Evolutionary conservation across 2,797 vertebrate genomes (phyloP), one percentile per base, ranked within the genome.

Genomic region (Zenarchopterus dispar): DNA sequence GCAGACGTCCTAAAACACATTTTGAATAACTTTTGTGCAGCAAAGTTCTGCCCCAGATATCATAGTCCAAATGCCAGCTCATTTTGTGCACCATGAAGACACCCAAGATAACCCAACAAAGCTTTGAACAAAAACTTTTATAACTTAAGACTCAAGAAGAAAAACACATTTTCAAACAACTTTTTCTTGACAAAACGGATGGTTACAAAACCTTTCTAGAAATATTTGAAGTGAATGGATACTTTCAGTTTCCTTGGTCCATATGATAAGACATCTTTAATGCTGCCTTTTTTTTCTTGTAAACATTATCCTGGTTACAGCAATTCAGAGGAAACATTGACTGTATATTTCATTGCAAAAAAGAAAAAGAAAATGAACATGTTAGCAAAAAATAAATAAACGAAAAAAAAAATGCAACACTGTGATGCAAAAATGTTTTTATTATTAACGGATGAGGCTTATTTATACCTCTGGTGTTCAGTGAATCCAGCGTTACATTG

Each of bases 181-280:
- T 10, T 50, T 0, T 0, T 11, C 45, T 36, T 36, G 33, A 36
- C 8, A 2, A 10, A 10, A 36, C 3, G 3, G 9, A 9, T 63
- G 1, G 23, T 16, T 58, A 66, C 60, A 4, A 64, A 42, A 59
- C 55, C 22, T 44, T 77, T 60, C 62, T 68, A 52, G 44, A 46
- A 59, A 61, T 1, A 7, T 62, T 59, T 75, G 45, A 49, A 64
- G 63, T 70, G 70, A 76, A 70, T 9, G 0, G 17, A 58, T 70
- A 13, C 44, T 53, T 74, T 77, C 62, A 53, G 56, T 65, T 47
- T 75, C 46, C 52, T 33, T 18, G 41, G 56, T 62, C 48, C 48
- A 65, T 61, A 70, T 80, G 81, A 85, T 72, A 43, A 70, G 33
- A 70, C 13, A 41, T 74, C 46, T 64, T 53, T 41, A 17, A 26